Evolutionary conservation across 30 jellyfish, hydroid and myxozoan species (phyloP).

Genomic region (Pseudorhiza aurosa): DNA sequence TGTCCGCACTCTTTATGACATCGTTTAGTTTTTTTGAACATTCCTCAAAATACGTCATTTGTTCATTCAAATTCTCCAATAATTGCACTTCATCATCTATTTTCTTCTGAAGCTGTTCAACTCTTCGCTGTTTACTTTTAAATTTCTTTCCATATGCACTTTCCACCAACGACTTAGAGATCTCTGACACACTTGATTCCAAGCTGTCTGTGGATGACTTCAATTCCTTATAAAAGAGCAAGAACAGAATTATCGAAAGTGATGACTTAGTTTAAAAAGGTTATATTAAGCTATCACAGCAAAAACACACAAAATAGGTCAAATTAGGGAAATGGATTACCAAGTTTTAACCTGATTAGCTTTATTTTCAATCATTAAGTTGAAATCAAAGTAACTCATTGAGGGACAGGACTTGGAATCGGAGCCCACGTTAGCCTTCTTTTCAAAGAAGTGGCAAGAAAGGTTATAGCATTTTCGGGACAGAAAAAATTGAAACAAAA

Average conservation of each 20-base stretch:
- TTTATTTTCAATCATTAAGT: no score
- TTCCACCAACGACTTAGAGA: background rate
- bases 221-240: background rate
- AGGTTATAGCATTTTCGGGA: no score
- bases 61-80: background rate
- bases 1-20: conserved; percentile 1
- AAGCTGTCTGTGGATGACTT: background rate
- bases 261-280: no score
- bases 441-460: no score
- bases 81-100: background rate
- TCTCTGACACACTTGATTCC: background rate
- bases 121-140: background rate
- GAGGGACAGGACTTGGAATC: no score
- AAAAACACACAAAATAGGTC: no score
- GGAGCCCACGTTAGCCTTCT: no score
- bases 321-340: no score
- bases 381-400: no score
- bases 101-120: background rate
- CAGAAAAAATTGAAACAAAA: no score
- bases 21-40: background rate
- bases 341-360: no score
- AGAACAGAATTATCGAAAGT: background rate
- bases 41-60: background rate
- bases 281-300: no score
- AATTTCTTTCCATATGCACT: background rate